Base-by-base conservation (phyloP, 2,888 invertebrate species). In the Spisula solida region DNA sequence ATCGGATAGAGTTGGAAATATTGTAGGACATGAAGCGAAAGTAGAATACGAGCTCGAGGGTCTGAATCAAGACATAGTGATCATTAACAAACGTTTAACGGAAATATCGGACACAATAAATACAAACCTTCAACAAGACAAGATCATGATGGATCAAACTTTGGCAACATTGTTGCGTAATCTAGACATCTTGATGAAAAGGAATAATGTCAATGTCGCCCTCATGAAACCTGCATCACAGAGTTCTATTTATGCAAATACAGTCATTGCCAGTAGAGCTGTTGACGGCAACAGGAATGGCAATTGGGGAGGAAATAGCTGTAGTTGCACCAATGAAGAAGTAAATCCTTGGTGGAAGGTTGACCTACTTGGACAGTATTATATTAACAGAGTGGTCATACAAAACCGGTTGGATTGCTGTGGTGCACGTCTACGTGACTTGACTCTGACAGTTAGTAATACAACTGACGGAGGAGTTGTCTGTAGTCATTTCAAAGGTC, bases 321-420 rank as follows among this genome's bases (percentile, higher is more conserved):
- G 79, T 47, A 47, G 47, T 2, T 47, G 47, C 14, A 79, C 79
- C 2, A 14, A 29, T 1, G 1, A 1, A n/a, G n/a, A 79, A 25
- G 25, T 0, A 8, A 79, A 79, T 47, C 79, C 79, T 18, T 79
- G 79, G 79, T 79, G 79, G 79, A 18, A 14, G 47, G 79, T 79
- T 41, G 79, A 79, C 18, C 41, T 79, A 31, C 14, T 12, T 0
- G 25, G 47, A 6, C n/a, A 25, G 16, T 79, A n/a, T 18, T 4
- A 2, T 4, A 79, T 79, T n/a, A 79, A 79, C 2, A 79, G 25
- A 20, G 79, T 79, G 41, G 79, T 79, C 0, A 79, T 79, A 1
- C 16, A 8, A 12, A 79, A 79, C 31, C 79, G 79, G 18, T 10
- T 0, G 10, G 79, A 47, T 47, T 79, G 79, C 20, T 79, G 79